Evolutionary conservation across 92 coral and sea anemone species (phyloP).

Genomic region (Porites divaricata): DNA sequence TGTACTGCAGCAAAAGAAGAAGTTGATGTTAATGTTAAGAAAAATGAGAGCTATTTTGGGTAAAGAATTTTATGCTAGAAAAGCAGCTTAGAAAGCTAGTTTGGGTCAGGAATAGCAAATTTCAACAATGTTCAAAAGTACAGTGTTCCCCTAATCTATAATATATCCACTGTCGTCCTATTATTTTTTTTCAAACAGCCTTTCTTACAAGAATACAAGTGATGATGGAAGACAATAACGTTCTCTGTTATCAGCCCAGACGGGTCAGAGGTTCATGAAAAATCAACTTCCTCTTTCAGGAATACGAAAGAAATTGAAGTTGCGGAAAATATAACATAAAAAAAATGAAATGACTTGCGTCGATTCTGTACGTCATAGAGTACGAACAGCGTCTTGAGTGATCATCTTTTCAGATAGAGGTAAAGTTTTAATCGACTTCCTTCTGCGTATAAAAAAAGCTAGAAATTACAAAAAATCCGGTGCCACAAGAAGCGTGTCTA

Average conservation of each 20-base stretch:
- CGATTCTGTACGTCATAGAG: too few species aligned
- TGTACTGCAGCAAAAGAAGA: background rate
- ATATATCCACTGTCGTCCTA: background rate
- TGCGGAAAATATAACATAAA: background rate
- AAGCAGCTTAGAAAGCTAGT: background rate
- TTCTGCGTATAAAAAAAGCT: background rate
- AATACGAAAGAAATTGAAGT: background rate
- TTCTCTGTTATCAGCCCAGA: background rate
- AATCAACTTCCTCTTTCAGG: background rate
- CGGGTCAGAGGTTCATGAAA: conserved; percentile 3
- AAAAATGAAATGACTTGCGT: background rate
- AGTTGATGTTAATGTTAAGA: background rate
- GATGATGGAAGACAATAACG: background rate
- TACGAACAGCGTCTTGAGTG: background rate
- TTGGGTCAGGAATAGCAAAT: background rate
- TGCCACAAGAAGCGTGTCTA: background rate
- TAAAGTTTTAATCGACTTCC: background rate
- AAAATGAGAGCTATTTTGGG: background rate
- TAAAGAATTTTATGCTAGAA: background rate
- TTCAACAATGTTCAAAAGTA: background rate
- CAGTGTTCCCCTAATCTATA: background rate
- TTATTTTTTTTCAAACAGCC: background rate
- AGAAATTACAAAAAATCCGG: conserved; percentile 14
- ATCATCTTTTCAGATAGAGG: background rate
- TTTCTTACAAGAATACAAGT: background rate